phyloP scores from a whole-genome alignment of 2,888 invertebrate genomes.

The Tryphoninae sp. region DNA sequence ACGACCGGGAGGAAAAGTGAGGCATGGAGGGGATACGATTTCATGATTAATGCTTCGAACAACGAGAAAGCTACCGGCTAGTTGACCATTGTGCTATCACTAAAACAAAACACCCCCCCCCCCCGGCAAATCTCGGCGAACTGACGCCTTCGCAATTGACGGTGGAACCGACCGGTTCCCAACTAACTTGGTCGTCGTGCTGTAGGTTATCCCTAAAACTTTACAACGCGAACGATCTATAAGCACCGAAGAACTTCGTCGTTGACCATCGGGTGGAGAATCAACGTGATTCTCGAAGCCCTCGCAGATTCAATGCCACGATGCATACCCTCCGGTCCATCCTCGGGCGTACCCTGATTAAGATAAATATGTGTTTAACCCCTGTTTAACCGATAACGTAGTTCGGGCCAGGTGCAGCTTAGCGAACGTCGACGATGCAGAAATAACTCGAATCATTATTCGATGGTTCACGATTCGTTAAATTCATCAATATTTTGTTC shows the following conservation, averaged over 20 bases:
- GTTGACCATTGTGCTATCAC: constrained; percentile 46
- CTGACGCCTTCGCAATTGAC: constrained; percentile 55
- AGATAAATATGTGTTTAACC: constrained; percentile 19
- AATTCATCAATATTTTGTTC: neutral
- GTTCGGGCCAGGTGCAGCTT: neutral
- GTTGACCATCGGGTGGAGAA: constrained; percentile 19
- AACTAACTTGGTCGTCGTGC: constrained; percentile 45
- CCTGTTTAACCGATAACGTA: constrained; percentile 9
- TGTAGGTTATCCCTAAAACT: constrained; percentile 37
- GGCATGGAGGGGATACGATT: constrained; percentile 58
- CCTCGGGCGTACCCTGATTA: neutral
- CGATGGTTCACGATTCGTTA: neutral
- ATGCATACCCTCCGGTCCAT: constrained; percentile 18
- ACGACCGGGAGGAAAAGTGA: constrained; percentile 18
- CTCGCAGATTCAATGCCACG: constrained; percentile 17
- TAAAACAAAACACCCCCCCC: constrained; percentile 29
- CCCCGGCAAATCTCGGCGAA: constrained; percentile 39
- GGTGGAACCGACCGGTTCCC: constrained; percentile 40
- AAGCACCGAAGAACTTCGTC: constrained; percentile 42
- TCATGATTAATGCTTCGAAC: constrained; percentile 75
- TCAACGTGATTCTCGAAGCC: constrained; percentile 19
- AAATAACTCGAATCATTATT: neutral
- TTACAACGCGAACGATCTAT: constrained; percentile 33
- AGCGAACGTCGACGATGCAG: neutral
- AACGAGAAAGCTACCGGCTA: constrained; percentile 57